Evolutionary conservation across 1,140 invertebrate genomes (phyloP), one percentile per base, ranked within the genome.

Genomic region (Drosophila jambulina): DNA sequence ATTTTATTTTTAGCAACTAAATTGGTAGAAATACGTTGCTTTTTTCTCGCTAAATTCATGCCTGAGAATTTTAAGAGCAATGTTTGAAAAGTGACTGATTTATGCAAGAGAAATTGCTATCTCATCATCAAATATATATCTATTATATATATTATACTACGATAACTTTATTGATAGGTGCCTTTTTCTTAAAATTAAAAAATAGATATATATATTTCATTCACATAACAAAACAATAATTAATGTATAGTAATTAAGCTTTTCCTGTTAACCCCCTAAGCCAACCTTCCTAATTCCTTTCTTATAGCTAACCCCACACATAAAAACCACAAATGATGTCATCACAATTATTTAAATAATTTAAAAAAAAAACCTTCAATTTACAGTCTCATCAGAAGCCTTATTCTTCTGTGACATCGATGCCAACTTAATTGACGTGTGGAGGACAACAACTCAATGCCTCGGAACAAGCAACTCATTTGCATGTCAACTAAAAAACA

Each of bases 391-490:
- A 72, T 71, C 38, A 71, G 12, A 21, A 23, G 21, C 29, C 34
- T 49, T 49, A 49, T 71, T 72, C 67, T 72, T 72, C 27, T 71
- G 51, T 15, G 67, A 71, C 54, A 64, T 43, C 34, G 17, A 68
- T 42, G 19, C 23, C 45, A 58, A 38, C 36, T 59, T 78, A 78
- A 77, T 78, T 69, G 75, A 77, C 38, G 71, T 70, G 78, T 74
- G 42, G 34, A 72, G 51, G 62, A 59, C 51, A 72, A 84, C 81
- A 84, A 76, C 76, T 83, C 59, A 84, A 83, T 83, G 71, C 38
- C 71, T 25, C 21, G 42, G 27, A 81, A 79, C 63, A 83, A 79
- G 63, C 63, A 75, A 71, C 79, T 82, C 80, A 82, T 82, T 82
- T 78, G 53, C 70, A 60, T 76, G 72, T 51, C 71, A 67, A 42